phyloP scores from a whole-genome alignment of 2,888 invertebrate genomes.

The Lochmaea capreae region DNA sequence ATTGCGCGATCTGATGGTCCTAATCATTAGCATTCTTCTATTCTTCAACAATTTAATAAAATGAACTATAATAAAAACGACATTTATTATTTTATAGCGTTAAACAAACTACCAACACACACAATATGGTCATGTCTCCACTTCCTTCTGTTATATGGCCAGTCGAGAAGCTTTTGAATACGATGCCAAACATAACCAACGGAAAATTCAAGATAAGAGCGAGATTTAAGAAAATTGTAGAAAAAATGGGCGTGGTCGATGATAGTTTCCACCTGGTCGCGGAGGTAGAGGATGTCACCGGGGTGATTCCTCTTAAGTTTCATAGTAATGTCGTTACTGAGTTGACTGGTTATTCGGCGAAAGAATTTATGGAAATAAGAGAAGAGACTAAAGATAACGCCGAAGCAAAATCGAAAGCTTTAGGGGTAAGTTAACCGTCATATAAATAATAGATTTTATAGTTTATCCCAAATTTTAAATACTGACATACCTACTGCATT shows the following conservation, averaged over 20 bases:
- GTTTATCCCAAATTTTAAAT: no score
- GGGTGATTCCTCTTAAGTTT: slow-evolving; percentile 69
- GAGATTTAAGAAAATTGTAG: slow-evolving; percentile 69
- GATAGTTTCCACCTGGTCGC: slow-evolving; percentile 70
- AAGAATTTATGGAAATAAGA: slow-evolving; percentile 48
- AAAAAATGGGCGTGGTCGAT: slow-evolving; percentile 69
- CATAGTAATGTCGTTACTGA: slow-evolving; percentile 70
- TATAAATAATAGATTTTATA: neutral
- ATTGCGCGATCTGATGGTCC: no score
- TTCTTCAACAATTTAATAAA: no score
- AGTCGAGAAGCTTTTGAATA: slow-evolving; percentile 51
- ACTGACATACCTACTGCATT: no score
- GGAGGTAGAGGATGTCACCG: slow-evolving; percentile 70
- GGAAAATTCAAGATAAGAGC: slow-evolving; percentile 70
- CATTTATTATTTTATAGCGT: neutral
- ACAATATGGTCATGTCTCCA: neutral
- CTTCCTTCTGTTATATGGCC: slow-evolving; percentile 41
- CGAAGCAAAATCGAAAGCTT: slow-evolving; percentile 48
- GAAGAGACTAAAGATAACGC: slow-evolving; percentile 45
- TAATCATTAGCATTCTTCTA: no score
- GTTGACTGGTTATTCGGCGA: slow-evolving; percentile 67
- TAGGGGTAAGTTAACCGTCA: slow-evolving; percentile 48
- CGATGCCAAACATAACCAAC: slow-evolving; percentile 58
- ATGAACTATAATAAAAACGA: neutral
- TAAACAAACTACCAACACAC: neutral